phyloP scores from a whole-genome alignment of 2,797 vertebrate genomes.

The Cichlasoma orientale region DNA sequence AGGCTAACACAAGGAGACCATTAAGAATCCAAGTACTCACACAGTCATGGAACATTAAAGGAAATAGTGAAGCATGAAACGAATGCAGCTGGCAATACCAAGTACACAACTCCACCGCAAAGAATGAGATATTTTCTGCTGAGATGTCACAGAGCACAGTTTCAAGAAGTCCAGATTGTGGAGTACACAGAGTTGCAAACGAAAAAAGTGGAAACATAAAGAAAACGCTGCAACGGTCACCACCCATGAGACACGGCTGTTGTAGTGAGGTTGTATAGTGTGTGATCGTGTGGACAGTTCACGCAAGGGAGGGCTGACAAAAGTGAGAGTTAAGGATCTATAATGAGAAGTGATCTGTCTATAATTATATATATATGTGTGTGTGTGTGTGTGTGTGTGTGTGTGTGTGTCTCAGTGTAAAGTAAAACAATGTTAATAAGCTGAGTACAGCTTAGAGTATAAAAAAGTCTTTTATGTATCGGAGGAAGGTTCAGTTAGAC shows the following conservation, averaged over 20 bases:
- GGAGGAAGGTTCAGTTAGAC: constrained; percentile 24
- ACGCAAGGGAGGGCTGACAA: constrained; percentile 29
- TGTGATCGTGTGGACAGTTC: constrained; percentile 31
- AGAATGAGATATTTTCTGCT: constrained; percentile 38
- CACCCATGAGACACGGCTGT: constrained; percentile 23
- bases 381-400: neutral
- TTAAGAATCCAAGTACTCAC: constrained; percentile 53
- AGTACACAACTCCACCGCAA: constrained; percentile 19
- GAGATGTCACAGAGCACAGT: constrained; percentile 32
- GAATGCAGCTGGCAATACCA: constrained; percentile 38
- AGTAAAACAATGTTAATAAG: constrained; percentile 9
- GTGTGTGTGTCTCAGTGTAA: neutral
- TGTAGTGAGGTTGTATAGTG: constrained; percentile 35
- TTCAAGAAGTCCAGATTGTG: constrained; percentile 26
- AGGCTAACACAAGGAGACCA: constrained; percentile 52
- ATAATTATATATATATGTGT: too few species aligned
- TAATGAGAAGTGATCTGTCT: constrained; percentile 40
- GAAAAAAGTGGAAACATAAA: constrained; percentile 22
- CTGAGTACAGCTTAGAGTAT: constrained; percentile 16
- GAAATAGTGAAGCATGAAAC: constrained; percentile 63
- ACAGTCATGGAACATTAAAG: constrained; percentile 58
- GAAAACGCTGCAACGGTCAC: constrained; percentile 14
- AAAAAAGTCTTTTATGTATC: constrained; percentile 24
- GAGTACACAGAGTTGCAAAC: neutral
- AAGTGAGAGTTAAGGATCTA: constrained; percentile 58